Percentiles rank a stretch among this genome's conserved stretches.
Evolutionary conservation across 2,797 vertebrate genomes (phyloP).

Genomic region (Sebastes trivittatus): DNA sequence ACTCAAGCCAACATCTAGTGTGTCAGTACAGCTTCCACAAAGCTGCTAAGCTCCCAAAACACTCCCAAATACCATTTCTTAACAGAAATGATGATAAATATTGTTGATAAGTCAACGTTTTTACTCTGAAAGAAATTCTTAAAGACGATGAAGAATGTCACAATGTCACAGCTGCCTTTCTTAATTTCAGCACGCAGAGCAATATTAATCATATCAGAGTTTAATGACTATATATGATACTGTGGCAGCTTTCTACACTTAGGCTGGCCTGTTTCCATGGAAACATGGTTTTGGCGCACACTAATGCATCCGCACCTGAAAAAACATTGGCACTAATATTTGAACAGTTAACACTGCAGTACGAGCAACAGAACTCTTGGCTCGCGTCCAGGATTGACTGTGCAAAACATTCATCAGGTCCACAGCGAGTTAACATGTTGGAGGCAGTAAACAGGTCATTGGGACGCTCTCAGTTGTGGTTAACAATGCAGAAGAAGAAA

Average conservation of each 20-base stretch:
- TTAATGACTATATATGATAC: slow-evolving; percentile 62
- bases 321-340: slow-evolving; percentile 84
- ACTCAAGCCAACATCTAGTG: neutral
- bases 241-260: slow-evolving; percentile 64
- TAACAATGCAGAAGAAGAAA: slow-evolving; percentile 15
- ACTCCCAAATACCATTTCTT: neutral
- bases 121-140: neutral
- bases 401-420: slow-evolving; percentile 74
- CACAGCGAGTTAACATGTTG: slow-evolving; percentile 56
- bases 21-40: neutral
- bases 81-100: neutral
- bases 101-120: neutral
- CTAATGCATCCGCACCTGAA: slow-evolving; percentile 84
- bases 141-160: neutral
- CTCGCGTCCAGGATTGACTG: slow-evolving; percentile 68
- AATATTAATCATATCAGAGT: slow-evolving; percentile 63
- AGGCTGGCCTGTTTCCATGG: slow-evolving; percentile 75
- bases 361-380: slow-evolving; percentile 71
- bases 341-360: slow-evolving; percentile 79
- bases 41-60: slow-evolving; percentile 6
- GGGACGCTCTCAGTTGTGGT: slow-evolving; percentile 46
- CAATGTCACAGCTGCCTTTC: slow-evolving; percentile 6
- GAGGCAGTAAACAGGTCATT: slow-evolving; percentile 70
- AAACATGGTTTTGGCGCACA: slow-evolving; percentile 74
- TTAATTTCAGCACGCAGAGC: slow-evolving; percentile 41